Evolutionary conservation across 2,888 invertebrate species (phyloP).

Genomic region (Panopea generosa): DNA sequence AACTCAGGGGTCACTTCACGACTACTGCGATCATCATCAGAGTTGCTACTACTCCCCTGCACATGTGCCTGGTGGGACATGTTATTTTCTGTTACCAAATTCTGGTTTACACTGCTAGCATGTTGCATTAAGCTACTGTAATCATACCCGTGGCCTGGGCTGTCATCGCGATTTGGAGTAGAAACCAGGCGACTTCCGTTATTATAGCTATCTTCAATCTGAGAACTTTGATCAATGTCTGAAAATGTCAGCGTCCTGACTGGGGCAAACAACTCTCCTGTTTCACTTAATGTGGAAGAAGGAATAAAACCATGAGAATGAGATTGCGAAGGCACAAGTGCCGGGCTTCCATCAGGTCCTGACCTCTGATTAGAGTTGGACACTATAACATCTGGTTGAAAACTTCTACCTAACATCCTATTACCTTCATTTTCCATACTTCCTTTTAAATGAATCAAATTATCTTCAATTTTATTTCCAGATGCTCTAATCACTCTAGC

Average conservation of each 20-base stretch:
- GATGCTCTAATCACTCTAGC: not conserved
- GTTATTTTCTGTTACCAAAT: too few species aligned
- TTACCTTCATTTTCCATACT: conserved; percentile 7
- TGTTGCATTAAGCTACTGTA: not conserved
- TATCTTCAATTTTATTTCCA: not conserved
- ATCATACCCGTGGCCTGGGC: not conserved
- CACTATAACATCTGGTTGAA: conserved; percentile 54
- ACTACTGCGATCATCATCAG: conserved; percentile 27
- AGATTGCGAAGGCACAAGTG: conserved; percentile 50
- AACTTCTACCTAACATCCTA: conserved; percentile 17
- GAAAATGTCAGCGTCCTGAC: conserved; percentile 68
- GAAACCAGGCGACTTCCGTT: conserved; percentile 56
- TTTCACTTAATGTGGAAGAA: conserved; percentile 56
- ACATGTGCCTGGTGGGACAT: too few species aligned
- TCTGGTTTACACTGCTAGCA: not conserved
- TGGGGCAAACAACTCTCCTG: conserved; percentile 68
- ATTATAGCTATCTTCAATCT: conserved; percentile 60
- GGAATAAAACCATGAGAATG: conserved; percentile 56
- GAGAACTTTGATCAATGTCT: conserved; percentile 66
- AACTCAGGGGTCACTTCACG: conserved; percentile 49
- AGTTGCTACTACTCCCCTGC: conserved; percentile 25
- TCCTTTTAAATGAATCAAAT: not conserved
- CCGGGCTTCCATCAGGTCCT: conserved; percentile 71
- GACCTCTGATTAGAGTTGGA: conserved; percentile 59
- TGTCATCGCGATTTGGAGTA: conserved; percentile 47